These are phyloP conservation scores for Lepilemur septentrionalis DNA, from an alignment of 2,797 vertebrate genomes.

Conservation along the genomic window DNA sequence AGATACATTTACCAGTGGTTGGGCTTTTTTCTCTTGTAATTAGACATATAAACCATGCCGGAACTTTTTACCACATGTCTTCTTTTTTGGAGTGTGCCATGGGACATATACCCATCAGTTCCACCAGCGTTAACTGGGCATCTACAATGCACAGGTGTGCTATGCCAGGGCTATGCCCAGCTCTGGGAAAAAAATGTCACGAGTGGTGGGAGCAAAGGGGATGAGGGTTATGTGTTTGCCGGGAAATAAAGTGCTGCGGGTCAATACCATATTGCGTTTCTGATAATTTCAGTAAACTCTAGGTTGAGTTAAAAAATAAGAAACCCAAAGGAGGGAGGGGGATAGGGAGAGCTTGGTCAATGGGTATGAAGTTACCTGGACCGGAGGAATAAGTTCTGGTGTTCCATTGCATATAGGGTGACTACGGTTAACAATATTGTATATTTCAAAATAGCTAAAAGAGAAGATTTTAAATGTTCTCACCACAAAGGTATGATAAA, in stretches of 20 bases:
- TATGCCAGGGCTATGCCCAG: not conserved
- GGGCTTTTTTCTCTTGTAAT: not conserved
- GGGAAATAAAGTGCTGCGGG: not conserved
- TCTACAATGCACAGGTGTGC: not conserved
- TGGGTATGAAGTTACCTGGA: not conserved
- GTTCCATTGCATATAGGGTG: not conserved
- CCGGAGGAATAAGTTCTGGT: not conserved
- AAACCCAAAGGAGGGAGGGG: not conserved
- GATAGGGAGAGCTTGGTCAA: not conserved
- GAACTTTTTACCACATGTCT: not conserved
- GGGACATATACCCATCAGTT: not conserved
- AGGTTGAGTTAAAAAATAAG: not conserved
- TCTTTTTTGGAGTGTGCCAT: not conserved
- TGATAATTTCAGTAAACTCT: not conserved
- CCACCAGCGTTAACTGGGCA: not conserved
- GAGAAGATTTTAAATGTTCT: not conserved
- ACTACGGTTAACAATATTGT: not conserved
- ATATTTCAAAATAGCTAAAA: not conserved
- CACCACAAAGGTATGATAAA: not conserved
- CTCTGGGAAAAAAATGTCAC: not conserved
- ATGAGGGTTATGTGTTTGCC: not conserved
- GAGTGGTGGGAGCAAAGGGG: not conserved
- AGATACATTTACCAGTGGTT: not conserved
- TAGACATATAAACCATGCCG: not conserved
- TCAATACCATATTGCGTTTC: not conserved